Percentiles rank a stretch among this genome's conserved stretches.
Conservation (phyloP, 2,113 vertebrate genomes). For the Jacana jacana region DNA sequence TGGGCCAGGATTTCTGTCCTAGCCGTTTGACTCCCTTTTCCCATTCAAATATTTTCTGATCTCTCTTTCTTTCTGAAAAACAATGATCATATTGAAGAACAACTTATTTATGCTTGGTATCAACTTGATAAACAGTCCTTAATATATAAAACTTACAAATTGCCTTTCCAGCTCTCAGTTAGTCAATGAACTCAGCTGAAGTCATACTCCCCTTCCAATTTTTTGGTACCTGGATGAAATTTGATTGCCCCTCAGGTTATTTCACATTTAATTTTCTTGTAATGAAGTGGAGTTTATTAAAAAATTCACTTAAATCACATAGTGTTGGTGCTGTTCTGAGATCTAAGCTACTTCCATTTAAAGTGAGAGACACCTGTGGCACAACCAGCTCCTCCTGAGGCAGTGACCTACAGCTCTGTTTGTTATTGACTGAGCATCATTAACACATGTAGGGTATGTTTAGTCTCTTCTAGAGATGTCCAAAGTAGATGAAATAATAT, state of each 20-base stretch:
- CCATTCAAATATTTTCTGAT: rapidly evolving
- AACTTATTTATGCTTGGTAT: background rate
- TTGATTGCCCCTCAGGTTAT: background rate
- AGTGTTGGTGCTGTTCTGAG: background rate
- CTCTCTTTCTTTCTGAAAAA: background rate
- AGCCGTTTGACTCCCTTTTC: background rate
- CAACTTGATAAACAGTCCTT: background rate
- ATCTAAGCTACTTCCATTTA: background rate
- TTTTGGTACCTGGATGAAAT: background rate
- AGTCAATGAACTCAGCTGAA: background rate
- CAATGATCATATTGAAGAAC: background rate
- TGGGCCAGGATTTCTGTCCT: background rate
- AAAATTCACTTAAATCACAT: background rate
- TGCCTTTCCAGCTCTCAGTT: background rate
- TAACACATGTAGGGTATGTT: background rate
- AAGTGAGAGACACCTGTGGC: background rate
- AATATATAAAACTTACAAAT: background rate
- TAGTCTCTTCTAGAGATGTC: background rate
- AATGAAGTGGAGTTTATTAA: background rate
- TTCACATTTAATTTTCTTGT: background rate
- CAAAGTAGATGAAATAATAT: background rate
- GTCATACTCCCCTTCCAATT: background rate
- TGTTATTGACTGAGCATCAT: background rate
- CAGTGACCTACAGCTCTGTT: background rate
- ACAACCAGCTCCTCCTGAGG: background rate